These are phyloP conservation scores for Myocastor coypus DNA, from an alignment of 2,113 vertebrate species.

Conservation along the genomic window DNA sequence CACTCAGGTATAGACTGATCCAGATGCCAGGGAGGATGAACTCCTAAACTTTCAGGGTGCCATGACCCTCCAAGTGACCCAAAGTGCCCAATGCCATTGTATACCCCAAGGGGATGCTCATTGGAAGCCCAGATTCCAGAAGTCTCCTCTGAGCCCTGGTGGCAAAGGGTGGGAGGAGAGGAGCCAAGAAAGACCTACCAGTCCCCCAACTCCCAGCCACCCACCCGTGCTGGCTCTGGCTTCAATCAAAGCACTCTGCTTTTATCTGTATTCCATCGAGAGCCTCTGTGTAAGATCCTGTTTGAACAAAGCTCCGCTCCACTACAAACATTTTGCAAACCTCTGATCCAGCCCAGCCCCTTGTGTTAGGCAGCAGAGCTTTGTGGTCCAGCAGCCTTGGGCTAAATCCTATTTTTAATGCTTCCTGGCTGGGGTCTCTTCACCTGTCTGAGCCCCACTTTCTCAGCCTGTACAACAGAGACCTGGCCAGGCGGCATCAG, in stretches of 20 bases:
- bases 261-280: constrained; percentile 58
- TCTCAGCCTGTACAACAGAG: neutral
- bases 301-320: constrained; percentile 74
- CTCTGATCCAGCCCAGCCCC: constrained; percentile 71
- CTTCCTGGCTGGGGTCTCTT: neutral
- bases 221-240: neutral
- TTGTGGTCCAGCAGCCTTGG: constrained; percentile 3
- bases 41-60: neutral
- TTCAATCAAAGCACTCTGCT: constrained; percentile 52
- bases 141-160: neutral
- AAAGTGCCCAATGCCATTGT: too few species aligned
- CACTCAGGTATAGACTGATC: too few species aligned
- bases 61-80: neutral
- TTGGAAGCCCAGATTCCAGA: neutral
- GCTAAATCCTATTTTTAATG: constrained; percentile 66
- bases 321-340: constrained; percentile 74
- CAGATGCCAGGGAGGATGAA: neutral
- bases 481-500: neutral
- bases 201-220: neutral
- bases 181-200: rapidly evolving
- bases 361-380: neutral
- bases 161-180: too few species aligned
- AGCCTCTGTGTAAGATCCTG: constrained; percentile 1
- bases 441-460: neutral
- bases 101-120: neutral